Base-by-base conservation (phyloP, 2,888 invertebrate genomes). In the Andrena dorsata region DNA sequence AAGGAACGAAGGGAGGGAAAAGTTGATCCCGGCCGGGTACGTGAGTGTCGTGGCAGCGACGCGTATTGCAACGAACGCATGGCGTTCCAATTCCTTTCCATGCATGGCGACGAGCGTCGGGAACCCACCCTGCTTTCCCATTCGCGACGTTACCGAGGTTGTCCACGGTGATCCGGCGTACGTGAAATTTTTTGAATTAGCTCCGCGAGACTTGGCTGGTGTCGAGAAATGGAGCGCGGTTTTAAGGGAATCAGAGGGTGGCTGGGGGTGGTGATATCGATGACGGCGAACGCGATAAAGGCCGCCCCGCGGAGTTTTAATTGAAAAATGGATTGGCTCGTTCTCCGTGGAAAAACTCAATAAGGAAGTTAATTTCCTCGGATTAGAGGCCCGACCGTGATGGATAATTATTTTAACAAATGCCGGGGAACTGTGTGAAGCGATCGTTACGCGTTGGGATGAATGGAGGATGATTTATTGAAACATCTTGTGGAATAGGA, bases 81-180 rank as follows among this genome's bases (percentile, higher is more conserved):
- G 58, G 76, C 74, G 74, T 80, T 77, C 80, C 81, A 84, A 85
- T 85, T 84, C 75, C 84, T 85, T 81, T 75, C 75, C 77, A 77
- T 80, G 83, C 83, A 83, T 78, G 80, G 76, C 65, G 80, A 78
- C 69, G 75, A 70, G 53, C 56, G n/a, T 30, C 61, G 61, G 65
- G 23, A 20, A 8, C 72, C 65, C 53, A 53, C 65, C 35, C 61
- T 26, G 75, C 41, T 16, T 73, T 79, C 70, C 64, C 71, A 84
- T 83, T 64, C 71, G 69, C 53, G 35, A 74, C 69, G 65, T 87
- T 80, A 35, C 58, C 30, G 70, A 23, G 72, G 65, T 76, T 76
- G 81, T 78, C 64, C 72, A 56, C 73, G 66, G 53, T 75, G 60
- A 74, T 76, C 60, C 51, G 69, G 47, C 35, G 72, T 65, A 75